Conservation (phyloP, 2,888 invertebrate species). For the Rotaria socialis region DNA sequence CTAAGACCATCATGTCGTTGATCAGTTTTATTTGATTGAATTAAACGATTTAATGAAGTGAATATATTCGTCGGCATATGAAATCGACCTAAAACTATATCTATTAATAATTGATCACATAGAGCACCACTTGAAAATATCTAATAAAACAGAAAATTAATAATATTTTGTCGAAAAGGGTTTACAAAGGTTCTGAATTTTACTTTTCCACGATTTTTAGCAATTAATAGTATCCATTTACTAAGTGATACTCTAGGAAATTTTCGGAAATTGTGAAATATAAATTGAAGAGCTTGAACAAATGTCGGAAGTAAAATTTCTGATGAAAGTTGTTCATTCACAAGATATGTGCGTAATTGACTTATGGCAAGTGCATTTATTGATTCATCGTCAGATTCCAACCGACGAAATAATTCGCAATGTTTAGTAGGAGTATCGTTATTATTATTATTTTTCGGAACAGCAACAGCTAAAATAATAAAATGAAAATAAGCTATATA, state of each 20-base stretch:
- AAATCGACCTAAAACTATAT: not conserved
- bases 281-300: not conserved
- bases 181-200: not conserved
- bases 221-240: not conserved
- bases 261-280: not conserved
- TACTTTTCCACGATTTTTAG: not conserved
- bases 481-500: too few species aligned
- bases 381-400: not conserved
- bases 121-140: not conserved
- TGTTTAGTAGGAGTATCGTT: not conserved
- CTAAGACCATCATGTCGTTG: not conserved
- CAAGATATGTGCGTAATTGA: not conserved
- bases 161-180: too few species aligned
- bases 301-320: not conserved
- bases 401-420: not conserved
- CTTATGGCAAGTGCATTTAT: not conserved
- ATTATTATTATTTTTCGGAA: not conserved
- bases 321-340: not conserved
- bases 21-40: not conserved
- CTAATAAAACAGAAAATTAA: not conserved
- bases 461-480: not conserved
- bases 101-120: conserved; percentile 23
- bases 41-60: not conserved
- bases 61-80: not conserved
- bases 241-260: not conserved